Percentiles rank a stretch among this genome's conserved stretches.
phyloP scores from a whole-genome alignment of 2,113 vertebrate species.

The Oryzias curvinotus region DNA sequence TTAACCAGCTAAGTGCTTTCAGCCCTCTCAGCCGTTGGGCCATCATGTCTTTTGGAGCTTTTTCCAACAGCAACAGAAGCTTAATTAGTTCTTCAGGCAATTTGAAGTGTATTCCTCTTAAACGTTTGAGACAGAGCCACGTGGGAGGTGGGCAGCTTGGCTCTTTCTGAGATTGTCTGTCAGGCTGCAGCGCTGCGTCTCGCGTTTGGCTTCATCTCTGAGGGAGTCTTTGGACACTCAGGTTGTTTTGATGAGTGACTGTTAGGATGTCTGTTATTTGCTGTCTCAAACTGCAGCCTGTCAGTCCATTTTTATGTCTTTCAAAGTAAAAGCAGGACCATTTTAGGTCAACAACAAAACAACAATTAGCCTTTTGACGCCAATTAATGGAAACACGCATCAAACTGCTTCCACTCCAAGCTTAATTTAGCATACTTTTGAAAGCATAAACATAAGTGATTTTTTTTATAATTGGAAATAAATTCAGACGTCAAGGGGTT shows the following conservation, averaged over 20 bases:
- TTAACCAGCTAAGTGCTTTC: neutral
- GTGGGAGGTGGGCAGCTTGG: conserved; percentile 65
- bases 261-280: too few relatives aligned
- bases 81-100: conserved; percentile 36
- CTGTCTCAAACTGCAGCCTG: too few relatives aligned
- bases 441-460: too few relatives aligned
- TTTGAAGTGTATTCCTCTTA: conserved; percentile 26
- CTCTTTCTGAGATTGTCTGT: conserved; percentile 48
- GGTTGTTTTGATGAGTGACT: conserved; percentile 16
- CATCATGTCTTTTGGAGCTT: conserved; percentile 10
- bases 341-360: too few relatives aligned
- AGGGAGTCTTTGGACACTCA: conserved; percentile 48
- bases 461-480: too few relatives aligned
- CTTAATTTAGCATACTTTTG: too few relatives aligned
- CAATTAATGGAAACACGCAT: too few relatives aligned
- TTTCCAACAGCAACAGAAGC: conserved; percentile 34
- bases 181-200: conserved; percentile 39
- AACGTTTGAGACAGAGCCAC: conserved; percentile 55
- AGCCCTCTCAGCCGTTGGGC: conserved; percentile 3
- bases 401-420: too few relatives aligned
- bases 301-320: too few relatives aligned
- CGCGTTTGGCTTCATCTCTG: conserved; percentile 43
- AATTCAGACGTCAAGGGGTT: too few relatives aligned
- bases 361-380: too few relatives aligned
- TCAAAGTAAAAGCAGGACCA: too few relatives aligned